These are phyloP conservation scores for Colletes latitarsis DNA, from an alignment of 1,140 invertebrate genomes.

Conservation along the genomic window DNA sequence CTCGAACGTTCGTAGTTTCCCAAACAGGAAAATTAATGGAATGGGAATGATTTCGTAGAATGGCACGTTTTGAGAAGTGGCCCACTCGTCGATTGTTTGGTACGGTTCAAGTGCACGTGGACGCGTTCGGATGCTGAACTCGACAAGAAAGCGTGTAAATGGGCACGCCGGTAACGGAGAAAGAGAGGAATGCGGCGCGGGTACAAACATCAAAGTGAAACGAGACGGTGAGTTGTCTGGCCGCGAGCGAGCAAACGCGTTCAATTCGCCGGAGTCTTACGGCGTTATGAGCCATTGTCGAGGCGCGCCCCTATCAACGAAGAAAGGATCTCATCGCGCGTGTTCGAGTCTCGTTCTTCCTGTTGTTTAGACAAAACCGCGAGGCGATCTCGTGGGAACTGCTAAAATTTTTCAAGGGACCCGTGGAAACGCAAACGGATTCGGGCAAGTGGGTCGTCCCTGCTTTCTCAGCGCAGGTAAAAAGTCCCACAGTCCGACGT, in stretches of 20 bases:
- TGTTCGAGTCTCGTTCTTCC: conserved; percentile 3
- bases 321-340: conserved; percentile 14
- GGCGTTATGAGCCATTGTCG: conserved; percentile 5
- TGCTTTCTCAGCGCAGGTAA: neutral
- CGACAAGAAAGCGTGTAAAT: conserved; percentile 13
- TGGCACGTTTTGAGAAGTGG: too few relatives aligned
- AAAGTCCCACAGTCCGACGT: neutral
- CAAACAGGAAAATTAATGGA: too few relatives aligned
- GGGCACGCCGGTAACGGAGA: conserved; percentile 10
- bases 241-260: conserved; percentile 20
- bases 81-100: neutral
- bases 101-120: conserved; percentile 8
- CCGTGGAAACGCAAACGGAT: neutral
- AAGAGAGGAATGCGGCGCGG: conserved; percentile 43
- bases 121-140: neutral
- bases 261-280: conserved; percentile 29
- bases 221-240: conserved; percentile 44
- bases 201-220: conserved; percentile 60
- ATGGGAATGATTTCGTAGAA: too few relatives aligned
- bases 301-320: conserved; percentile 4
- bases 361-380: neutral
- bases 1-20: too few relatives aligned
- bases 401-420: conserved; percentile 4
- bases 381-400: conserved; percentile 6
- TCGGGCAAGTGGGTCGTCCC: conserved; percentile 3